Evolutionary conservation across 1,140 invertebrate genomes (phyloP).

Genomic region (Bombus sibiricus): DNA sequence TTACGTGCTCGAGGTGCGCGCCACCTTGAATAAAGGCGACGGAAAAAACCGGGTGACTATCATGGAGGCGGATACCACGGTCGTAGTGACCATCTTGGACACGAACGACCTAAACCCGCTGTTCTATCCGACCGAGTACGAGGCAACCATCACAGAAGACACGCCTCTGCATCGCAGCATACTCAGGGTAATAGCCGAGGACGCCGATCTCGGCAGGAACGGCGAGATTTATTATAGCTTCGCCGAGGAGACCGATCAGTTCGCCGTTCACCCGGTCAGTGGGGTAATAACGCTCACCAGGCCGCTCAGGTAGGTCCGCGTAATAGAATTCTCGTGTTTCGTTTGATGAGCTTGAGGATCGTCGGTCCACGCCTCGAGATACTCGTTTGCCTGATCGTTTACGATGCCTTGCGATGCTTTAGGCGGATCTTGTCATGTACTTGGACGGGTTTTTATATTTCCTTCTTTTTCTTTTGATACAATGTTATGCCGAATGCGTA

Average conservation of each 20-base stretch:
- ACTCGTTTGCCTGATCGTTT: background rate
- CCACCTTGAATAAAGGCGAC: constrained; percentile 85
- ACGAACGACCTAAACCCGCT: constrained; percentile 96
- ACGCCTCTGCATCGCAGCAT: constrained; percentile 91
- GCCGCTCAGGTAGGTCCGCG: constrained; percentile 84
- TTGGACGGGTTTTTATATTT: background rate
- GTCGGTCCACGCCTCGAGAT: background rate
- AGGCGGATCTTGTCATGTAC: background rate
- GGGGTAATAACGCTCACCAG: constrained; percentile 94
- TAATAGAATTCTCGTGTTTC: constrained; percentile 46
- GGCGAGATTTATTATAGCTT: constrained; percentile 98
- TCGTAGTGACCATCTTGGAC: constrained; percentile 92
- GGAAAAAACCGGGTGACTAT: constrained; percentile 83
- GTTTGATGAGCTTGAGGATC: constrained; percentile 5
- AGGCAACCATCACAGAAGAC: constrained; percentile 94
- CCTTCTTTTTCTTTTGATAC: background rate
- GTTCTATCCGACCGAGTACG: constrained; percentile 94
- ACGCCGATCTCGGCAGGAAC: constrained; percentile 96
- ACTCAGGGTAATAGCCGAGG: constrained; percentile 91
- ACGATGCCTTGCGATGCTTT: background rate
- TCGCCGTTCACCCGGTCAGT: constrained; percentile 95
- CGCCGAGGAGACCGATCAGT: constrained; percentile 90
- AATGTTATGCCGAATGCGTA: background rate
- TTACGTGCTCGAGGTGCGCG: constrained; percentile 92
- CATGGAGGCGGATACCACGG: constrained; percentile 88